These are phyloP conservation scores for Chrysolina americana DNA, from an alignment of 2,888 invertebrate species.

Conservation along the genomic window DNA sequence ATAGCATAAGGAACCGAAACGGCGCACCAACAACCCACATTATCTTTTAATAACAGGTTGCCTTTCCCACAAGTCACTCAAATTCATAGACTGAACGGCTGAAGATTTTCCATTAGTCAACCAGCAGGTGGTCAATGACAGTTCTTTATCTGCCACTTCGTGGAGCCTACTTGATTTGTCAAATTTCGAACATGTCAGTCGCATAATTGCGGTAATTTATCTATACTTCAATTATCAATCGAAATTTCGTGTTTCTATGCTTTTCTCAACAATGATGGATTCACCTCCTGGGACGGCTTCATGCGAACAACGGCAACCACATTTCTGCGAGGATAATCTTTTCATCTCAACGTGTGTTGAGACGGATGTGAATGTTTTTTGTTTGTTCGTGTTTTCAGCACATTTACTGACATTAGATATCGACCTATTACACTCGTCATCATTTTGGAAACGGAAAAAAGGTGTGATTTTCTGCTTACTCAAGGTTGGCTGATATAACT, in stretches of 20 bases:
- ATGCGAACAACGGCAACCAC: not conserved
- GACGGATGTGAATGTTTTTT: not conserved
- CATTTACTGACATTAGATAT: not conserved
- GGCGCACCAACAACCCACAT: slow-evolving; percentile 8
- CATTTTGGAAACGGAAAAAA: too few relatives aligned
- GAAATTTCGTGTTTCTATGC: slow-evolving; percentile 34
- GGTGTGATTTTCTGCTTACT: too few relatives aligned
- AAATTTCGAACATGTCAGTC: slow-evolving; percentile 59
- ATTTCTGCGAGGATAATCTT: not conserved
- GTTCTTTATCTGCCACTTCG: slow-evolving; percentile 57
- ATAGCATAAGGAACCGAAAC: not conserved
- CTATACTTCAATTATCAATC: slow-evolving; percentile 53
- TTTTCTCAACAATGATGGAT: not conserved
- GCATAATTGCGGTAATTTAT: slow-evolving; percentile 56
- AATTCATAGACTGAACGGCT: slow-evolving; percentile 47
- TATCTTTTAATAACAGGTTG: slow-evolving; percentile 43
- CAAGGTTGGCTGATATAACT: too few relatives aligned
- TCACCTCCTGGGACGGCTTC: not conserved
- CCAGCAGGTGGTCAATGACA: slow-evolving; percentile 60
- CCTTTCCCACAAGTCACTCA: slow-evolving; percentile 53
- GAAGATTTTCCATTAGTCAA: slow-evolving; percentile 60
- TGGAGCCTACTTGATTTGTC: slow-evolving; percentile 57
- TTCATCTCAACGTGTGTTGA: not conserved
- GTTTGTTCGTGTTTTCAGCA: not conserved
- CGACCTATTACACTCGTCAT: not conserved